These are phyloP conservation scores for Entelurus aequoreus DNA, from an alignment of 2,113 vertebrate genomes.

Conservation along the genomic window DNA sequence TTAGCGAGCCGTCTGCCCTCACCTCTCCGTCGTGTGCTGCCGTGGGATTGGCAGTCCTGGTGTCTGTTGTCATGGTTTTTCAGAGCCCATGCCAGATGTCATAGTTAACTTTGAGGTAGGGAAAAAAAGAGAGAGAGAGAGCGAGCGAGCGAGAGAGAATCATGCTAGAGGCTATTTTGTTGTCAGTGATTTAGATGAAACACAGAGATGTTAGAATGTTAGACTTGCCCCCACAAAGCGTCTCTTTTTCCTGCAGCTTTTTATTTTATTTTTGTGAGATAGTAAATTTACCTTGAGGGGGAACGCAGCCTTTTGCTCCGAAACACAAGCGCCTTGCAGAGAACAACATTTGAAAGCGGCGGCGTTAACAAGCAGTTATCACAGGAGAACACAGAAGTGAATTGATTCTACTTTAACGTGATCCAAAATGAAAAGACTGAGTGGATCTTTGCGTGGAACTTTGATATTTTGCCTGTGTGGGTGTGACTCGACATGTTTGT, in stretches of 20 bases:
- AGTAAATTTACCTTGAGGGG: constrained; percentile 67
- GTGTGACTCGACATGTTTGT: constrained; percentile 21
- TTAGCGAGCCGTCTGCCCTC: constrained; percentile 72
- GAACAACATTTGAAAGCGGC: constrained; percentile 49
- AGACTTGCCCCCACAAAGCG: constrained; percentile 64
- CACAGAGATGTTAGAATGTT: constrained; percentile 72
- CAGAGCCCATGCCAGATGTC: constrained; percentile 82
- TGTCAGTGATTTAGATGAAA: constrained; percentile 79
- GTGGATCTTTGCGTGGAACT: constrained; percentile 2
- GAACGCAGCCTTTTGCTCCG: constrained; percentile 58
- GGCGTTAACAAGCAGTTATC: constrained; percentile 46
- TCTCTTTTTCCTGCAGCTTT: constrained; percentile 29
- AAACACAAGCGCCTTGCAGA: constrained; percentile 45
- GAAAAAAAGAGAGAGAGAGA: constrained; percentile 30
- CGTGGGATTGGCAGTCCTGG: constrained; percentile 71
- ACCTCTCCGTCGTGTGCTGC: constrained; percentile 68
- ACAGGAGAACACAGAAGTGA: constrained; percentile 33
- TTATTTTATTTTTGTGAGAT: constrained; percentile 35
- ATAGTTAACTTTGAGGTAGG: constrained; percentile 76
- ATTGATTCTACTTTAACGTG: constrained; percentile 23
- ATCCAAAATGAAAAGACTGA: neutral
- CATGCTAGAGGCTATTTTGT: constrained; percentile 78
- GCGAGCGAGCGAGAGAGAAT: constrained; percentile 60
- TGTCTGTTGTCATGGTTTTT: constrained; percentile 79
- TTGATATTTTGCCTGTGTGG: constrained; percentile 3